Base-by-base conservation (phyloP, 2,113 vertebrate genomes). In the Clarias gariepinus region DNA sequence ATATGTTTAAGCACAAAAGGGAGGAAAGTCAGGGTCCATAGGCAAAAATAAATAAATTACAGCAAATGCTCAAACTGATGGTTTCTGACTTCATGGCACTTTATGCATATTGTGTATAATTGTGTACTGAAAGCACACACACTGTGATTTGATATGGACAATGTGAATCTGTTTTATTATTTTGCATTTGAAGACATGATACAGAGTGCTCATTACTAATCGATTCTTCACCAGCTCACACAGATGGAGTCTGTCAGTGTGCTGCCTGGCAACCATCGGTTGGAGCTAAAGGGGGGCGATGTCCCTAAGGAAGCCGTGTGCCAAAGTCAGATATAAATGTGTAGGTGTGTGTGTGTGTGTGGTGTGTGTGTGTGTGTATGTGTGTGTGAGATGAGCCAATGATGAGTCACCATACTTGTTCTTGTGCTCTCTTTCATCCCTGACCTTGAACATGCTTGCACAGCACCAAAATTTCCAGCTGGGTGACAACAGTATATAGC, bases 251-350 rank as follows among this genome's bases (percentile, higher is more conserved):
- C 76, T 87, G 86, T 89, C 83, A 85, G 74, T 60, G 28, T 61
- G 80, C 81, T 33, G 73, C 86, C 47, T 73, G 74, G 83, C 89
- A 89, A 83, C 89, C 89, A 55, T 82, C 77, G 61, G 79, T 58
- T 60, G 63, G 83, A 69, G 78, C 63, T 78, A 66, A 79, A 78
- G 79, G 83, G 82, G 76, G 87, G 85, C 47, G 80, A 85, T 58
- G 33, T 90, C 82, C 80, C 87, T 79, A 68, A 61, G 53, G 87
- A 87, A 66, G 60, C 81, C 47, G 76, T 52, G 71, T 57, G 68
- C 86, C 89, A 90, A 88, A 85, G 89, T 90, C 85, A 90, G 81
- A 83, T 83, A 88, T 87, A 86, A 86, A 63, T 82, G 84, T 76
- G 68, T 55, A 28, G 55, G 85, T 4, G 25, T 73, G 71, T 76